These are phyloP conservation scores for Drosophila subquinaria DNA, from an alignment of 2,888 invertebrate species.

Conservation along the genomic window DNA sequence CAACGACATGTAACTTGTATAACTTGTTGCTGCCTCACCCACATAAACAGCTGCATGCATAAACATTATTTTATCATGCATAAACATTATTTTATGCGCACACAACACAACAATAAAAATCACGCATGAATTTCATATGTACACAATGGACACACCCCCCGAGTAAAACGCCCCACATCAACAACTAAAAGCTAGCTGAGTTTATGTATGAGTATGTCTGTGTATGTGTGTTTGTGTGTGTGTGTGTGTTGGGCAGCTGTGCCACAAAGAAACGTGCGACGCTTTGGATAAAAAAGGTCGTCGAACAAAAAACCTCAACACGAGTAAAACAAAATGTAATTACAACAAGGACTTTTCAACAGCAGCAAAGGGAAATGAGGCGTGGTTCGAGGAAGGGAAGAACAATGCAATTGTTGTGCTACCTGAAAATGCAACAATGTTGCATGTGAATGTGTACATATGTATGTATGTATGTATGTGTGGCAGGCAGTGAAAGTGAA, in stretches of 20 bases:
- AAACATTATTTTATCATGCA: constrained; percentile 75
- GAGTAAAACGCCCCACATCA: constrained; percentile 40
- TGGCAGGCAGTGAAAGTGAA: constrained; percentile 71
- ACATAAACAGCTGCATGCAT: constrained; percentile 50
- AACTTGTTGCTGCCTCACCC: constrained; percentile 65
- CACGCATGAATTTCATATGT: constrained; percentile 74
- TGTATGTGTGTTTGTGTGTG: not conserved
- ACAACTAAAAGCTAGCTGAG: constrained; percentile 37
- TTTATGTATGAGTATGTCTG: not conserved
- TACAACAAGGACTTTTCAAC: constrained; percentile 75
- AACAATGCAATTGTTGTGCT: constrained; percentile 57
- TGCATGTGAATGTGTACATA: constrained; percentile 8
- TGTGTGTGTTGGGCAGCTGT: constrained; percentile 21
- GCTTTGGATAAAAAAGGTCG: constrained; percentile 52
- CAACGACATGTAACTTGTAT: constrained; percentile 58
- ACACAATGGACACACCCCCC: constrained; percentile 53
- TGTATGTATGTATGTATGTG: constrained; percentile 16
- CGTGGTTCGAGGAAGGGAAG: not conserved
- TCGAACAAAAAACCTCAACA: constrained; percentile 71
- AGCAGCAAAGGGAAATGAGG: constrained; percentile 28
- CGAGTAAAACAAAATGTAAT: constrained; percentile 78
- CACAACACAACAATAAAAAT: constrained; percentile 76
- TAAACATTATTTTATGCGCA: constrained; percentile 74
- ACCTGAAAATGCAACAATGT: constrained; percentile 72
- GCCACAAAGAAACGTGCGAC: constrained; percentile 30